Percentiles rank a stretch among this genome's conserved stretches.
phyloP scores from a whole-genome alignment of 2,888 invertebrate genomes.

The Polymixis flavicincta region DNA sequence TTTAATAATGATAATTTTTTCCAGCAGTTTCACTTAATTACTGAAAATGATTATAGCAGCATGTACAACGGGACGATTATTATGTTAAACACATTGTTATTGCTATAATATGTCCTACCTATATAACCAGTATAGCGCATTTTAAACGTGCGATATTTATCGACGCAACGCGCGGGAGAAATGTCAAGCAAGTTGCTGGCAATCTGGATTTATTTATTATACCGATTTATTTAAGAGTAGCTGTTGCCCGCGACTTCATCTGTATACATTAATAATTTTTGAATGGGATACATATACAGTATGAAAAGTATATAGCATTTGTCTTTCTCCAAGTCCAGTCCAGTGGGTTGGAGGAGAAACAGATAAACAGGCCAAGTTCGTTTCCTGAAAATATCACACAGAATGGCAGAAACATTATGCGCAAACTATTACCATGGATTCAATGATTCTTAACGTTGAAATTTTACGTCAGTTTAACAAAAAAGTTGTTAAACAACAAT shows the following conservation, averaged over 20 bases:
- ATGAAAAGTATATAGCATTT: no score
- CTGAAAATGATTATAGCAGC: slow-evolving; percentile 13
- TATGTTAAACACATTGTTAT: slow-evolving; percentile 16
- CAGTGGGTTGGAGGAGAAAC: no score
- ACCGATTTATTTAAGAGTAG: neutral
- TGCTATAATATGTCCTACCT: neutral
- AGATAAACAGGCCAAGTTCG: no score
- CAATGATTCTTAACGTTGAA: no score
- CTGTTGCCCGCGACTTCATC: neutral
- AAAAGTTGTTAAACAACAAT: no score
- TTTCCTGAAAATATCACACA: no score
- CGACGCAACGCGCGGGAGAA: slow-evolving; percentile 9
- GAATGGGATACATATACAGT: no score
- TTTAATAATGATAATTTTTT: slow-evolving; percentile 19
- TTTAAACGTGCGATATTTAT: neutral
- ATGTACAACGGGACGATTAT: slow-evolving; percentile 11
- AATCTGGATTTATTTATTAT: slow-evolving; percentile 1
- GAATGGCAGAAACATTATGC: no score
- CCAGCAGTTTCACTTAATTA: slow-evolving; percentile 5
- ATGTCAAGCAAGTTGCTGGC: slow-evolving; percentile 26
- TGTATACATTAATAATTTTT: no score
- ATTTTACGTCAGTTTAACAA: no score
- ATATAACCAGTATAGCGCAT: neutral
- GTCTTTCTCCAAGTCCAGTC: no score
- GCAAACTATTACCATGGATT: no score